Evolutionary conservation across 64 coral and sea anemone species (phyloP).

Genomic region (Pocillopora damicornis): DNA sequence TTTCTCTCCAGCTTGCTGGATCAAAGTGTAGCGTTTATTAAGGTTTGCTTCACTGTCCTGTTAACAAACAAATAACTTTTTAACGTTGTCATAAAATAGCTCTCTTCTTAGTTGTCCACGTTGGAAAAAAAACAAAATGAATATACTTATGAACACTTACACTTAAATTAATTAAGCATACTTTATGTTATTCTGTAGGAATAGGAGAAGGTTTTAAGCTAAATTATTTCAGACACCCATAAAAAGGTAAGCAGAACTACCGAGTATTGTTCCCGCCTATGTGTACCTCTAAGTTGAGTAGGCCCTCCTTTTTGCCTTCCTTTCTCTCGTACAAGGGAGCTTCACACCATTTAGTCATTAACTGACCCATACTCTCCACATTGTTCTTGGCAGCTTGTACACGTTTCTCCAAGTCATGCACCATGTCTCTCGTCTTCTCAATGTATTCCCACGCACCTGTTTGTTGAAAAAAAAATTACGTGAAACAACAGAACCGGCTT

Average conservation of each 20-base stretch:
- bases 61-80: neutral
- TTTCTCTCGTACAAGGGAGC: conserved; percentile 94
- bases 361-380: conserved; percentile 82
- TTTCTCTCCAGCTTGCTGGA: conserved; percentile 93
- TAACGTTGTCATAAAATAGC: too few relatives aligned
- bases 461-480: neutral
- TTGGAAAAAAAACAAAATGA: too few relatives aligned
- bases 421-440: conserved; percentile 89
- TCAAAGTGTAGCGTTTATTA: conserved; percentile 76
- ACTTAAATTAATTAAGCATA: too few relatives aligned
- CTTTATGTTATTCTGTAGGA: too few relatives aligned
- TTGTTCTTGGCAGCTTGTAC: conserved; percentile 95
- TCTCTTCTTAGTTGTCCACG: too few relatives aligned
- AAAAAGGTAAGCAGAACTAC: neutral
- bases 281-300: conserved; percentile 85
- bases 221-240: too few relatives aligned
- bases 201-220: too few relatives aligned
- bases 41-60: conserved; percentile 70
- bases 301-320: conserved; percentile 91
- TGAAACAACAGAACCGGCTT: neutral
- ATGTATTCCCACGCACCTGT: conserved; percentile 97
- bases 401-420: conserved; percentile 87
- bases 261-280: neutral
- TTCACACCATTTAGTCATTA: conserved; percentile 92
- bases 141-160: too few relatives aligned